A percentile compares a stretch with the other conserved stretches of the same genome.
Conservation (phyloP, 2,113 vertebrate species). For the Myodes glareolus region DNA sequence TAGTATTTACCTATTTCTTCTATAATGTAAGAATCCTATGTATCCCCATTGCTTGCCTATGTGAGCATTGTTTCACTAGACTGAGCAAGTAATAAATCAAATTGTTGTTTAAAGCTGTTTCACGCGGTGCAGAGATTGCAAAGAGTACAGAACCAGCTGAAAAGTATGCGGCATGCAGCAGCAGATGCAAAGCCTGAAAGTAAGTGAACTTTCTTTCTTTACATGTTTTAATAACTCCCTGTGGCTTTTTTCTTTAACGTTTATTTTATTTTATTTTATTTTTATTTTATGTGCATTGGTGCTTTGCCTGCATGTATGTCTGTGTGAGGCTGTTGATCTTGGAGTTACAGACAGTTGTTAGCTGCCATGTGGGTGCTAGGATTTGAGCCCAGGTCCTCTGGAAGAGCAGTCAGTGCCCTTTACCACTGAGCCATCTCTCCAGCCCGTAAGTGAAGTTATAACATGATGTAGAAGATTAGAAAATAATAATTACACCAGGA, state of each 20-base stretch:
- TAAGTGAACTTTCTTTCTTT: slow-evolving; percentile 85
- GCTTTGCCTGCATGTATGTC: too few relatives aligned
- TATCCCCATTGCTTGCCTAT: slow-evolving; percentile 35
- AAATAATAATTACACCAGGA: neutral
- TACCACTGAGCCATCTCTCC: too few relatives aligned
- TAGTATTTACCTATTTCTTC: slow-evolving; percentile 24
- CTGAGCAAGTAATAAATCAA: slow-evolving; percentile 54
- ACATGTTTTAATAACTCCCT: too few relatives aligned
- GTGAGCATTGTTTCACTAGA: slow-evolving; percentile 54
- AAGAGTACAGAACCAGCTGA: slow-evolving; percentile 93
- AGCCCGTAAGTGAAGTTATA: slow-evolving; percentile 87
- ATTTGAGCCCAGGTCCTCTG: too few relatives aligned
- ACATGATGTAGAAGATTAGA: neutral
- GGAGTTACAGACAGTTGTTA: too few relatives aligned
- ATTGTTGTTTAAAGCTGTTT: slow-evolving; percentile 90
- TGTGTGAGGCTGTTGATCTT: too few relatives aligned
- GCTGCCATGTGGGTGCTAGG: too few relatives aligned
- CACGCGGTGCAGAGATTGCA: slow-evolving; percentile 94
- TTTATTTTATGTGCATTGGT: too few relatives aligned
- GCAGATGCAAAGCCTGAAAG: slow-evolving; percentile 96
- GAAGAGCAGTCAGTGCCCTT: too few relatives aligned
- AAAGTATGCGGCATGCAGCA: slow-evolving; percentile 93
- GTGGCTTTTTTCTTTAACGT: too few relatives aligned
- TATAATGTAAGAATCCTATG: neutral
- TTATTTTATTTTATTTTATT: too few relatives aligned